Evolutionary conservation across 2,888 invertebrate species (phyloP).

Genomic region (Thereva unica): DNA sequence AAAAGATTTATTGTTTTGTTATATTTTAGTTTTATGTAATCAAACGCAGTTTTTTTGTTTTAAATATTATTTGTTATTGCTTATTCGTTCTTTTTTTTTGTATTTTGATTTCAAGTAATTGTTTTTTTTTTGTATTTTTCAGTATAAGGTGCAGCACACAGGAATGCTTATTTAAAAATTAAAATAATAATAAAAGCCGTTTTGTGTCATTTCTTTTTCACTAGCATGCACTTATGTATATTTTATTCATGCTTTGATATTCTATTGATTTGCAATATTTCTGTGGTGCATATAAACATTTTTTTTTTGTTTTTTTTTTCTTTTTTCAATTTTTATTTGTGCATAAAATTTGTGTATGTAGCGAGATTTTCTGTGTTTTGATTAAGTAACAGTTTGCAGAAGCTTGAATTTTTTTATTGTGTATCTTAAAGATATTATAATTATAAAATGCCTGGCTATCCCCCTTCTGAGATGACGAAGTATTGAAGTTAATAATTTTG

Average conservation of each 20-base stretch:
- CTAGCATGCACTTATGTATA: conserved; percentile 27
- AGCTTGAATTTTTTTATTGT: no score
- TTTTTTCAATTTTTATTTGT: conserved; percentile 4
- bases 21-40: no score
- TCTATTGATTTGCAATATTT: not conserved
- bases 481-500: no score
- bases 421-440: no score
- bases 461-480: no score
- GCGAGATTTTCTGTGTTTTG: no score
- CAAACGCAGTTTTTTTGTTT: no score
- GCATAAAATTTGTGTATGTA: no score
- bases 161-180: not conserved
- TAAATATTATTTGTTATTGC: conserved; percentile 1
- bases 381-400: no score
- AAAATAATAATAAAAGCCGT: conserved; percentile 10
- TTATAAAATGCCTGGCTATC: no score
- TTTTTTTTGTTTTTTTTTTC: not conserved
- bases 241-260: conserved; percentile 16
- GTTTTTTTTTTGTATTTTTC: not conserved
- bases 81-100: not conserved
- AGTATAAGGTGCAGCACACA: conserved; percentile 1
- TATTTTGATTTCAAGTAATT: not conserved
- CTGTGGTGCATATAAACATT: conserved; percentile 12
- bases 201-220: conserved; percentile 1
- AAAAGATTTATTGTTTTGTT: no score